Evolutionary conservation across 2,113 vertebrate genomes (phyloP), one percentile per base, ranked within the genome.

Genomic region (Pelvicachromis taeniatus): DNA sequence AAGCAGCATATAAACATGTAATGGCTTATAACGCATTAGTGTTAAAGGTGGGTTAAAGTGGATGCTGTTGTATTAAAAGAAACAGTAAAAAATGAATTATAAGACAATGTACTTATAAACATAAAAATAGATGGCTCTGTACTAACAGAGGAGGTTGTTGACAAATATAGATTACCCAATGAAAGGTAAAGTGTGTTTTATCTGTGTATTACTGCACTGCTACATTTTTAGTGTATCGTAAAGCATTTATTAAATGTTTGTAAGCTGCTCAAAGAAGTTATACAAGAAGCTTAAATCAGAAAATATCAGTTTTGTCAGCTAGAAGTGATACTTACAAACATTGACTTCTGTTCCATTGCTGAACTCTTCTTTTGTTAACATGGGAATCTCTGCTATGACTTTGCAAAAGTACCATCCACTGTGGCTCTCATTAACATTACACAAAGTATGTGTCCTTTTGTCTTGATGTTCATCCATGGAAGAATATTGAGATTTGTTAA

Each of bases 311-410:
- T 14, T 53, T 31, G 26, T 1, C 4, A 53, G 11, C 23, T 13
- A 23, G 7, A 75, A 12, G 9, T 23, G n/a, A 79, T 50, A 95
- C 96, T 96, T 94, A 95, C 93, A 2, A 19, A 95, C 53, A 9
- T 7, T 2, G 16, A 97, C 59, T 45, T 86, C 1, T 1, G 75
- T 93, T 70, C 73, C 80, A 0, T 5, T 68, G 83, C 81, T 94
- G 0, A 0, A 0, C 0, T 0, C 2, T 1, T 0, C 0, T 0
- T 0, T 0, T n/a, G n/a, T n/a, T 3, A 81, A 38, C 1, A 0
- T 52, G 0, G 96, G 96, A 56, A 95, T 96, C 13, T 96, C 95
- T 78, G 0, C 0, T 1, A 0, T 77, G 1, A 56, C 26, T 6
- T 13, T 0, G 53, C 95, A 97, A 5, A 11, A 33, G 33, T 95